Conservation (phyloP, 2,113 vertebrate species). For the Tinamus guttatus region DNA sequence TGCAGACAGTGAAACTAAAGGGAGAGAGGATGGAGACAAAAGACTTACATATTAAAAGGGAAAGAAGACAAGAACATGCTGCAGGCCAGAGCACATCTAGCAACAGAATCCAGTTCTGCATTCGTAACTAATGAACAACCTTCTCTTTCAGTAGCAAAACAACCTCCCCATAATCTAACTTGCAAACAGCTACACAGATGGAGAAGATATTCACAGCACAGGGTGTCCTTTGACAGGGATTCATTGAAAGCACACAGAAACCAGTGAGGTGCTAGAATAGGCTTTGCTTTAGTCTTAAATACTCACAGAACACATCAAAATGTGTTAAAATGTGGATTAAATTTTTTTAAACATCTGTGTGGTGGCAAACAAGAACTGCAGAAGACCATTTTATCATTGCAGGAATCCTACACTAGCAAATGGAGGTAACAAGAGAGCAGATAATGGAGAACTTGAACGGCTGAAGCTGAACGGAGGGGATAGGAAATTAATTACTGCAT, state of each 20-base stretch:
- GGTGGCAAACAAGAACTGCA: neutral
- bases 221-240: neutral
- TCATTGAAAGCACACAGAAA: neutral
- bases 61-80: neutral
- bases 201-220: neutral
- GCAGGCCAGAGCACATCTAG: neutral
- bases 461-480: neutral
- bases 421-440: neutral
- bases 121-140: neutral
- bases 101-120: neutral
- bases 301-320: rapidly evolving
- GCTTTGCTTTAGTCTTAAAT: neutral
- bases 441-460: neutral
- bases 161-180: neutral
- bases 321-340: rapidly evolving
- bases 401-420: neutral
- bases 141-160: neutral
- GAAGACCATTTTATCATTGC: neutral
- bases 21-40: neutral
- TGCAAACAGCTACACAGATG: neutral
- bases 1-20: rapidly evolving
- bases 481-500: neutral
- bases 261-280: neutral
- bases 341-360: neutral
- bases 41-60: neutral